Base-by-base conservation (phyloP, 2,888 invertebrate species). In the Escarpia spicata region DNA sequence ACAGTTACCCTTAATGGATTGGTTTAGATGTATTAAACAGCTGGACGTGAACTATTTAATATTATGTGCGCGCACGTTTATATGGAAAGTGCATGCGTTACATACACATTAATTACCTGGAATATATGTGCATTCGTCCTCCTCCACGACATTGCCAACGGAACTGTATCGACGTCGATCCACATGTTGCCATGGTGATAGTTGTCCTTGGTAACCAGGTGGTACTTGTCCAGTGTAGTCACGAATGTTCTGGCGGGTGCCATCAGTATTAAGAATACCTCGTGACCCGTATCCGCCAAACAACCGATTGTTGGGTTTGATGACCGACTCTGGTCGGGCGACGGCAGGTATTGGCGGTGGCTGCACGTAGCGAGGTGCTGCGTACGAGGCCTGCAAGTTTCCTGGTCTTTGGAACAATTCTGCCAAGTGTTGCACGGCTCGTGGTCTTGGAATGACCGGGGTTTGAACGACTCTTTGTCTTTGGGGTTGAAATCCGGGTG, bases 131-230 rank as follows among this genome's bases (percentile, higher is more conserved):
- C 75, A 75, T 26, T 75, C n/a, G n/a, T 75, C 75, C 26, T 75
- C 19, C 26, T 75, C 75, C 75, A 75, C 75, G 19, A 19, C 19
- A 75, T 75, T n/a, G 75, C n/a, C 75, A 19, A 75, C 19, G 19
- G 75, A 75, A n/a, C 75, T 75, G 75, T 75, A 75, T 75, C 75
- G 75, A 75, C 75, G 75, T 75, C 75, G 75, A 75, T 75, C 75
- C n/a, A 26, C n/a, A 26, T 15, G 75, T 75, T 19, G n/a, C 75
- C 26, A 75, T 6, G n/a, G 19, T 75, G 75, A 52, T 15, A 52
- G 75, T 75, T 26, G 75, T 2, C 75, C 75, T 75, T 75, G 75
- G 75, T 75, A 75, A 75, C 19, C n/a, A 15, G 75, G 19, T 26
- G 6, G 75, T 75, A 26, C 26, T 6, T 75, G n/a, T 75, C 26